Percentiles rank a stretch among this genome's conserved stretches.
Evolutionary conservation across 2,113 vertebrate species (phyloP).

Genomic region (Antechinus flavipes): DNA sequence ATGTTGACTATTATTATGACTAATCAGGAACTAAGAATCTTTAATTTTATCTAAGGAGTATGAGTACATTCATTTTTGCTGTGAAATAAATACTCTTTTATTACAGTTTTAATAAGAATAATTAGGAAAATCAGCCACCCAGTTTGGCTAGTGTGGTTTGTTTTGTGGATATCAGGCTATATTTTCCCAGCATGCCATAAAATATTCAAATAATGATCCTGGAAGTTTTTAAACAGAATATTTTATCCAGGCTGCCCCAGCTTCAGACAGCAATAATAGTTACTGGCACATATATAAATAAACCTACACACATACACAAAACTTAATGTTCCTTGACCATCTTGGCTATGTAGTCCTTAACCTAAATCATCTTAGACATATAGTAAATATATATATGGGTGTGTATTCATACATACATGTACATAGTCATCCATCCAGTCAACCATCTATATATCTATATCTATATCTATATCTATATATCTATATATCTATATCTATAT

Average conservation of each 20-base stretch:
- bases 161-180: neutral
- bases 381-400: neutral
- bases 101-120: neutral
- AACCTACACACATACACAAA: neutral
- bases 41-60: neutral
- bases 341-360: neutral
- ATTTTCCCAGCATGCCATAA: neutral
- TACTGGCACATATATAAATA: neutral
- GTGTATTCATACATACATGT: no score
- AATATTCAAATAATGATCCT: neutral
- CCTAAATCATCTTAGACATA: neutral
- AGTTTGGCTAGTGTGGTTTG: neutral
- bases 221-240: neutral
- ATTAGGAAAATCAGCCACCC: neutral
- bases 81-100: neutral
- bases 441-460: no score
- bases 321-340: neutral
- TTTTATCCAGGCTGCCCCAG: neutral
- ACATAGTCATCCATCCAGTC: no score
- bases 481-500: no score
- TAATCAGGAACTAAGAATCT: neutral
- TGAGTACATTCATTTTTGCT: neutral
- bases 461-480: no score
- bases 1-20: neutral
- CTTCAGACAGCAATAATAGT: neutral